Base-by-base conservation (phyloP, 2,113 vertebrate species). In the Erythrocebus patas region DNA sequence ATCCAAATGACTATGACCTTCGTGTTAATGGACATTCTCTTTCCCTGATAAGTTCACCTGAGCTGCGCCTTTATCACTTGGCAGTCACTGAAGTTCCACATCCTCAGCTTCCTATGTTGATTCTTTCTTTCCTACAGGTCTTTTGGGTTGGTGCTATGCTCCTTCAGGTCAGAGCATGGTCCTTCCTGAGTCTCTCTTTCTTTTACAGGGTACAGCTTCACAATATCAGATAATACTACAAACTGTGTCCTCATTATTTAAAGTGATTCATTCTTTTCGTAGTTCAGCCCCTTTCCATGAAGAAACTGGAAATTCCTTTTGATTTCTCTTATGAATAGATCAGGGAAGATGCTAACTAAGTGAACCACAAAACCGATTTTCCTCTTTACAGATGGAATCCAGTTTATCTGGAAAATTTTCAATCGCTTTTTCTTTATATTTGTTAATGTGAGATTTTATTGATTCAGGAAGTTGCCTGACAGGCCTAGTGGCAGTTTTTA, bases 61-160 rank as follows among this genome's bases (percentile, higher is more conserved):
- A 10, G 8, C 35, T 12, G 0, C 38, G 80, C 12, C 8, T 4
- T 8, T 13, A 2, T 3, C 32, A 27, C 40, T 5, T 18, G 30
- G 7, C 5, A 22, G 23, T 23, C 43, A 27, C 3, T 1, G 43
- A 25, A 7, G 18, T 8, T 59, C 50, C 27, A 1, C 5, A 4
- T 1, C 2, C 48, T 68, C 20, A n/a, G 27, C 2, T 8, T 8
- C 25, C 4, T 6, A 9, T 12, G 4, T 5, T 27, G 22, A 57
- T 72, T 52, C 4, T 17, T 90, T 23, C 8, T 76, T 2, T 89
- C 22, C 52, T 66, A 12, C 22, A 22, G 38, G 17, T 25, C 22
- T n/a, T n/a, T 8, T n/a, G 8, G 13, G 25, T 16, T 22, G 9
- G 5, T 6, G 2, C 9, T 6, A 1, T 1, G 6, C 9, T 61